Base-by-base conservation (phyloP, 2,888 invertebrate genomes). In the Dione juno region DNA sequence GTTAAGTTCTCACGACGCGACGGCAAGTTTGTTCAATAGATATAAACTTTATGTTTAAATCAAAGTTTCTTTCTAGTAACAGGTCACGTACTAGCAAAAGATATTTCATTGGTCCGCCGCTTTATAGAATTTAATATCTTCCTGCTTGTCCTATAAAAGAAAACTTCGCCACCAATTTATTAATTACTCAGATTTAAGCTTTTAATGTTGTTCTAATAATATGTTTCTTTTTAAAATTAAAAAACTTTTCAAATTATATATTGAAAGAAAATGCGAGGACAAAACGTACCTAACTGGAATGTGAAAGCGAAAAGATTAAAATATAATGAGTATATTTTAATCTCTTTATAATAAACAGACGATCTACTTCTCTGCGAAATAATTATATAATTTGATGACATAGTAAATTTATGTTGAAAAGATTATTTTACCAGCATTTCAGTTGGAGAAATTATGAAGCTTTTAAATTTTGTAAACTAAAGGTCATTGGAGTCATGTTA, bases 21-120 rank as follows among this genome's bases (percentile, higher is more conserved):
- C 74, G 69, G 74, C 68, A 81, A 82, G 79, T 81, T 83, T 82
- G 79, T 78, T 77, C 78, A 79, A 81, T 77, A 82, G 82, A 84
- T 81, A 80, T 74, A 82, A 85, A 87, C 83, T 87, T 87, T 83
- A 75, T 79, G 86, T 84, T 85, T 86, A 86, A 87, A 86, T 87
- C 86, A 86, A 85, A 86, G 81, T 85, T 84, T 79, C 73, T 75
- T 74, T 78, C 75, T 78, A 84, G 79, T 83, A 77, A 70, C 76
- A 73, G 75, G 71, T 75, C 77, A 79, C 78, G 80, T 71, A 66
- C 68, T 48, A 3, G 59, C 53, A 59, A 67, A 65, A 68, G 68
- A 65, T 67, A 65, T 68, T 70, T 68, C 65, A 68, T 71, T 71
- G 71, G 67, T 57, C 64, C 67, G 52, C 64, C 50, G 63, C 69